Evolutionary conservation across 2,888 invertebrate genomes (phyloP).

Genomic region (Agonopterix alstromeriana): DNA sequence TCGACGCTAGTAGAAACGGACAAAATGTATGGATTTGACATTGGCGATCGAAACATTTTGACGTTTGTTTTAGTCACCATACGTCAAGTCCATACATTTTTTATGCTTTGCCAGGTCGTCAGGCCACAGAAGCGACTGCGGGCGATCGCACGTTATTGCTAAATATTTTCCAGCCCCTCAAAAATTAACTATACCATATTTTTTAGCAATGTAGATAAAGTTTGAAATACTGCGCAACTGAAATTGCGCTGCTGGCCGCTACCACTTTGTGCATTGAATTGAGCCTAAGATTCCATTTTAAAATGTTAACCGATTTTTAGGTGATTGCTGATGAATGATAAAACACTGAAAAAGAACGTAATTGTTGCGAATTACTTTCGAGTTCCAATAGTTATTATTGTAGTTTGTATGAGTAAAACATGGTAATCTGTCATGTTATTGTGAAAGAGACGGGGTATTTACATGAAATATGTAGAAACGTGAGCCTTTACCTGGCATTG

Average conservation of each 20-base stretch:
- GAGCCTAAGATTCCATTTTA: not conserved
- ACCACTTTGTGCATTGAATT: not conserved
- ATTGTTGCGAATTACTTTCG: slow-evolving; percentile 1
- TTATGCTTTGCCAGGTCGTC: no score
- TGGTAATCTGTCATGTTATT: slow-evolving; percentile 17
- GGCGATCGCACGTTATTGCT: no score
- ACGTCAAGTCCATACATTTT: no score
- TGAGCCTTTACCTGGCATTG: slow-evolving; percentile 14
- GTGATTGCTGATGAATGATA: not conserved
- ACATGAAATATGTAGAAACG: slow-evolving; percentile 12
- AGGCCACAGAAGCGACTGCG: no score
- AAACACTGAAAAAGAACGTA: not conserved
- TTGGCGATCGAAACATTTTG: no score
- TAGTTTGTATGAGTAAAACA: slow-evolving; percentile 9
- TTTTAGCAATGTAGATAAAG: not conserved
- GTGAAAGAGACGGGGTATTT: slow-evolving; percentile 12
- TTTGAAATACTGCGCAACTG: not conserved
- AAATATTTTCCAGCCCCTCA: no score
- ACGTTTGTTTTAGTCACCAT: no score
- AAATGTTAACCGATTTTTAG: not conserved
- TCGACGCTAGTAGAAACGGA: no score
- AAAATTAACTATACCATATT: no score
- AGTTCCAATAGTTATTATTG: slow-evolving; percentile 9
- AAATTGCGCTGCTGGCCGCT: not conserved
- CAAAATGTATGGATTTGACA: no score